Conservation (phyloP, 2,797 vertebrate genomes). For the Fratercula arctica region DNA sequence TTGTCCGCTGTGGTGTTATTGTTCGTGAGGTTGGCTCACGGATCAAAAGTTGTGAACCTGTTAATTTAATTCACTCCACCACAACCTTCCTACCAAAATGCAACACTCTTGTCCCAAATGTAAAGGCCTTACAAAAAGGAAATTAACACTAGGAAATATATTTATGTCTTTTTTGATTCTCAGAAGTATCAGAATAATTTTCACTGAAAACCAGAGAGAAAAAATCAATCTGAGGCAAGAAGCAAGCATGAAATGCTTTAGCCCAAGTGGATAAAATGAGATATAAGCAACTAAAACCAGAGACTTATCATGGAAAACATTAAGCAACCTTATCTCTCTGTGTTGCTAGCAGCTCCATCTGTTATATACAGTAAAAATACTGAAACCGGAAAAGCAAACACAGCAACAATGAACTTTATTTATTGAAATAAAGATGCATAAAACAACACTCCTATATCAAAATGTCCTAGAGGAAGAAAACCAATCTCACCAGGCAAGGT, state of each 20-base stretch:
- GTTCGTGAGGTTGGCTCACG: background rate
- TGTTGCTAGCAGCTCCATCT: constrained; percentile 59
- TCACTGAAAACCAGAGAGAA: background rate
- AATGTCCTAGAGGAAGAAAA: constrained; percentile 54
- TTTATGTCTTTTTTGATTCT: background rate
- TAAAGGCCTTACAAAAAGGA: background rate
- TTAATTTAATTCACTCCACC: background rate
- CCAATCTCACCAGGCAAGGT: constrained; percentile 35
- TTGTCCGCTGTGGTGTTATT: background rate
- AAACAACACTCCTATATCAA: constrained; percentile 49
- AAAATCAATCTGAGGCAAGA: constrained; percentile 28
- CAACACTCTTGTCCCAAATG: background rate
- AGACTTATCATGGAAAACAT: constrained; percentile 31
- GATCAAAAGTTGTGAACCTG: background rate
- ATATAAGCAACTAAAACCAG: constrained; percentile 32
- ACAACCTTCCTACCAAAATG: background rate
- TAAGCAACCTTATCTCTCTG: constrained; percentile 56
- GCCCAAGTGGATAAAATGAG: constrained; percentile 41
- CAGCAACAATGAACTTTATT: constrained; percentile 50
- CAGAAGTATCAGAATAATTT: background rate
- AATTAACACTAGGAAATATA: background rate
- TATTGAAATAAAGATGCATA: constrained; percentile 61
- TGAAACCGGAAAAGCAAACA: constrained; percentile 57
- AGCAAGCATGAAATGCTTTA: constrained; percentile 47
- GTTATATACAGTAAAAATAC: constrained; percentile 49